Evolutionary conservation across 2,888 invertebrate species (phyloP), one percentile per base, ranked within the genome.

Genomic region (Parascotia fuliginaria): DNA sequence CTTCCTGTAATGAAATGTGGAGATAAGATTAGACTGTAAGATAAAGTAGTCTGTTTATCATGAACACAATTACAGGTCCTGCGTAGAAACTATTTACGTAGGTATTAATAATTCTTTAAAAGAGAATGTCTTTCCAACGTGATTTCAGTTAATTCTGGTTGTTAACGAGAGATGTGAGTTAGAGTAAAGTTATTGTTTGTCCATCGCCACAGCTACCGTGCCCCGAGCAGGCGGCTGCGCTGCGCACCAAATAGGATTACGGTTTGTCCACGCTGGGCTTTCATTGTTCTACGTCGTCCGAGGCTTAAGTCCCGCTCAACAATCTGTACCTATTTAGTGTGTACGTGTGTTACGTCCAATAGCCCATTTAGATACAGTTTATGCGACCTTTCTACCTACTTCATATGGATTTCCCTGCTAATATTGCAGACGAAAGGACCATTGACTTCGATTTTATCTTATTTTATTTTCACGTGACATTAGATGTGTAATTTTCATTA

Each of bases 231-330:
- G 52, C 54, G 52, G 42, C 50, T 24, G 19, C 53, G 43, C 65
- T 57, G 65, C 61, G 63, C 72, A 71, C 73, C 73, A 70, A 81
- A 77, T 77, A 76, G 81, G 82, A 83, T 83, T 82, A 82, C 54
- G 73, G 73, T 68, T 69, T 73, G 80, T 76, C 75, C 75, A 74
- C 72, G 73, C 60, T 60, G 62, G 60, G 67, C 70, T 73, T 73
- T 65, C 74, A 75, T 79, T 76, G 79, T 79, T 74, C 71, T 65
- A 61, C 69, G 61, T 65, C 73, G 70, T 68, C 72, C 47, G 46
- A 33, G 61, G 66, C 69, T 71, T 75, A 73, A 65, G 67, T 61
- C 56, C 46, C 61, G 55, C 59, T 55, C 55, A 65, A 63, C 77
- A 68, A 72, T 73, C 69, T 70, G 71, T 71, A 69, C 51, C 60